Evolutionary conservation across 1,140 invertebrate species (phyloP).

Genomic region (Leptoteleia sp.): DNA sequence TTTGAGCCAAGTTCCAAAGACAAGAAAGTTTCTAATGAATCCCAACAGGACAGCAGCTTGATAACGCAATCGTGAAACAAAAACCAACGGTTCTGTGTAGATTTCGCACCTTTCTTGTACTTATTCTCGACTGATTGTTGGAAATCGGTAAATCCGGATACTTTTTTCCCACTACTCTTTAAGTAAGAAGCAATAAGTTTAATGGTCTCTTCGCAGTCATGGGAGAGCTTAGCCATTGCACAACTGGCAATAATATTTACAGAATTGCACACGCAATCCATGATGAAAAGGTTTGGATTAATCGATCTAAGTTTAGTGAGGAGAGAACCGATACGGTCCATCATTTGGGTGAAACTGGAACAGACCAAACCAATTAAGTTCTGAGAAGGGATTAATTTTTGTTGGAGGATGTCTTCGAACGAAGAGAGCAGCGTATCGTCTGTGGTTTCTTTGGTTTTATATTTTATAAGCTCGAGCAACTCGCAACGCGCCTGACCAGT

Average conservation of each 20-base stretch:
- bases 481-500: constrained; percentile 32
- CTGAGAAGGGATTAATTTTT: constrained; percentile 46
- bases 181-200: constrained; percentile 30
- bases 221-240: constrained; percentile 11
- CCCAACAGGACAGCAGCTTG: constrained; percentile 38
- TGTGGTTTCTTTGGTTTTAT: constrained; percentile 27
- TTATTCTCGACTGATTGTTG: constrained; percentile 44
- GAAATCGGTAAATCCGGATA: constrained; percentile 21
- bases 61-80: constrained; percentile 35
- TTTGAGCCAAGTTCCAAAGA: background rate
- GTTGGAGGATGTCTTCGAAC: constrained; percentile 42
- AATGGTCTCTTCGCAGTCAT: constrained; percentile 41
- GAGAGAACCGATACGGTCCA: constrained; percentile 30
- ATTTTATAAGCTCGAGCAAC: constrained; percentile 35
- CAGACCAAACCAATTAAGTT: constrained; percentile 47
- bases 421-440: constrained; percentile 18
- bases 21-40: constrained; percentile 29
- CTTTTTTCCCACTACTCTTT: constrained; percentile 40
- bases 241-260: background rate
- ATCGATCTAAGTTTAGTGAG: constrained; percentile 13
- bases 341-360: constrained; percentile 34
- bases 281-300: constrained; percentile 40
- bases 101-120: constrained; percentile 37
- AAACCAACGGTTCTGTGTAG: constrained; percentile 20
- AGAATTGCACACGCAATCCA: constrained; percentile 44